Conservation (phyloP, 2,113 vertebrate genomes). For the Gobiocypris rarus region DNA sequence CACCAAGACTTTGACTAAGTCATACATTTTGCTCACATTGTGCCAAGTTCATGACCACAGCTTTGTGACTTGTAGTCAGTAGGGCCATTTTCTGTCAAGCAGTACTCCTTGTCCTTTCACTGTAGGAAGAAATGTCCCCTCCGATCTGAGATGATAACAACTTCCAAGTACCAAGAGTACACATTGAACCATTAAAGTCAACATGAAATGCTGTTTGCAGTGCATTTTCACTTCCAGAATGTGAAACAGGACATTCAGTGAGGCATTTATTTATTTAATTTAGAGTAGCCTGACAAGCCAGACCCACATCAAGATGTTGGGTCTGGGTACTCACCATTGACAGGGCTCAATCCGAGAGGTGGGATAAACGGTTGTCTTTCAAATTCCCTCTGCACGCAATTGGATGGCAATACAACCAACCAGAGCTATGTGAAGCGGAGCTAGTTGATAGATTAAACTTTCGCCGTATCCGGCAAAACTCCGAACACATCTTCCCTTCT, state of each 20-base stretch:
- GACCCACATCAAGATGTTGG: no score
- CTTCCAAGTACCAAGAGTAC: not conserved
- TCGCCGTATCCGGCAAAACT: no score
- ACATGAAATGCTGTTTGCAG: not conserved
- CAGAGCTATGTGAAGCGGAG: no score
- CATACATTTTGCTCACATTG: not conserved
- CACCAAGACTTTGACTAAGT: not conserved
- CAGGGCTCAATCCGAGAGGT: no score
- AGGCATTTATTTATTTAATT: not conserved
- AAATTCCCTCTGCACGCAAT: no score
- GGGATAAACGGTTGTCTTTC: no score
- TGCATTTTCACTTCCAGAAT: not conserved
- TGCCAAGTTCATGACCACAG: not conserved
- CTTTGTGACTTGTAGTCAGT: not conserved
- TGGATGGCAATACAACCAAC: no score
- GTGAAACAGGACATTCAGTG: not conserved
- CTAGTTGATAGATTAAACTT: no score
- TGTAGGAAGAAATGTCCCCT: not conserved
- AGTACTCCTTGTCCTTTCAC: not conserved
- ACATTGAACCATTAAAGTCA: not conserved
- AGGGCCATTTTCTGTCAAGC: conserved; percentile 13
- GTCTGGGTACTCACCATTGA: no score
- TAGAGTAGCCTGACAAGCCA: no score
- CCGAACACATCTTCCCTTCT: no score
- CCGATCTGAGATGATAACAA: not conserved